Conservation (phyloP, 2,797 vertebrate genomes). For the Dipus sagitta region DNA sequence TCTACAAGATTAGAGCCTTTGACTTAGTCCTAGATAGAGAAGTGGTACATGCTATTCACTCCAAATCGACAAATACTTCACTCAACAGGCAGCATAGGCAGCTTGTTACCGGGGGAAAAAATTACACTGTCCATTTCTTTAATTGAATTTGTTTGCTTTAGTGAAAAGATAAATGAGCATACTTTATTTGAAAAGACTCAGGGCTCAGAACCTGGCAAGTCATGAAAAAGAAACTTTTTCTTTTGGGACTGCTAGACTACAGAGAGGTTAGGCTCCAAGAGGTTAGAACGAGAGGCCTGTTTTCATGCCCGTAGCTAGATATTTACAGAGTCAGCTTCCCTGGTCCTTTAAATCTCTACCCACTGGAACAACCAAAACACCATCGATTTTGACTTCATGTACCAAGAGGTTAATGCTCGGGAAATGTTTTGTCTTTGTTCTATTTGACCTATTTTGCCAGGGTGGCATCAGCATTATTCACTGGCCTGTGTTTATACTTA, state of each 20-base stretch:
- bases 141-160: conserved; percentile 36
- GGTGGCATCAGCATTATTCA: conserved; percentile 58
- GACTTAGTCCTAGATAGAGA: neutral
- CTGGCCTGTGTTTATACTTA: conserved; percentile 58
- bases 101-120: neutral
- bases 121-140: neutral
- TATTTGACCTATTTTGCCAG: conserved; percentile 74
- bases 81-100: neutral
- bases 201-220: conserved; percentile 42
- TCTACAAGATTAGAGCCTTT: conserved; percentile 33
- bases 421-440: conserved; percentile 68
- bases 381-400: conserved; percentile 60
- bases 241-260: neutral
- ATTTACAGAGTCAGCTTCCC: neutral
- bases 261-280: neutral
- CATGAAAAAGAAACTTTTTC: conserved; percentile 19
- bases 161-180: conserved; percentile 21
- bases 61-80: conserved; percentile 49
- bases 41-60: neutral
- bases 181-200: neutral
- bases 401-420: conserved; percentile 1
- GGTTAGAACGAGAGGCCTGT: neutral
- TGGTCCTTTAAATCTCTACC: neutral
- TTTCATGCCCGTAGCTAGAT: neutral
- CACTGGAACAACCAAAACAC: conserved; percentile 27